Conservation (phyloP, 2,888 invertebrate genomes). For the Gortyna flavago region DNA sequence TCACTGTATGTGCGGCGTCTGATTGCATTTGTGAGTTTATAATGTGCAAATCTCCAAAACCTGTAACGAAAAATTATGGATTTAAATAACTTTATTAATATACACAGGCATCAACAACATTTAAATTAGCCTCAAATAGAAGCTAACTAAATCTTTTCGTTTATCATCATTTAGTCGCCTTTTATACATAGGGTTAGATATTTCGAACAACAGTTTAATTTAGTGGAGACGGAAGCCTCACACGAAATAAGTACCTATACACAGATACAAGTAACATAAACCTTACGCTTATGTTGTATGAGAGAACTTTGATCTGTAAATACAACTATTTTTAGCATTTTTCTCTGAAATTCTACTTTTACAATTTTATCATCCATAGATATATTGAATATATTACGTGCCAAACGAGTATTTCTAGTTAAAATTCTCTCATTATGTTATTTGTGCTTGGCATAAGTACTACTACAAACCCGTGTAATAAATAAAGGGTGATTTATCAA, state of each 20-base stretch:
- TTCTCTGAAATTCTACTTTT: too few relatives aligned
- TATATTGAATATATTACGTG: too few relatives aligned
- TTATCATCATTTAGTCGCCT: neutral
- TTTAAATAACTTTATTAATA: neutral
- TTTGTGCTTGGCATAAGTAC: neutral
- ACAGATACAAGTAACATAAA: neutral
- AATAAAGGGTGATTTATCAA: neutral
- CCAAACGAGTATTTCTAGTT: neutral
- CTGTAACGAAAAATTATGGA: slow-evolving; percentile 45
- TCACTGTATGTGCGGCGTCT: slow-evolving; percentile 21
- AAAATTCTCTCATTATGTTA: neutral
- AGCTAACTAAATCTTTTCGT: neutral
- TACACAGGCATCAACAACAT: neutral
- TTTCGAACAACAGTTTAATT: neutral
- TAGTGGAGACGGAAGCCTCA: neutral
- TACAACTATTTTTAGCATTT: neutral
- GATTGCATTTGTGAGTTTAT: slow-evolving; percentile 54
- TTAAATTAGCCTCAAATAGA: neutral
- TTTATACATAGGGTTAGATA: neutral
- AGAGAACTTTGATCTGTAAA: neutral
- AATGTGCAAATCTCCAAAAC: slow-evolving; percentile 1
- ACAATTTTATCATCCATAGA: too few relatives aligned
- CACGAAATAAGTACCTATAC: too few relatives aligned
- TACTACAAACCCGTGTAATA: neutral
- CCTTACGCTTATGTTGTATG: too few relatives aligned